Conservation (phyloP, 2,888 invertebrate species). For the Bombyx huttoni region DNA sequence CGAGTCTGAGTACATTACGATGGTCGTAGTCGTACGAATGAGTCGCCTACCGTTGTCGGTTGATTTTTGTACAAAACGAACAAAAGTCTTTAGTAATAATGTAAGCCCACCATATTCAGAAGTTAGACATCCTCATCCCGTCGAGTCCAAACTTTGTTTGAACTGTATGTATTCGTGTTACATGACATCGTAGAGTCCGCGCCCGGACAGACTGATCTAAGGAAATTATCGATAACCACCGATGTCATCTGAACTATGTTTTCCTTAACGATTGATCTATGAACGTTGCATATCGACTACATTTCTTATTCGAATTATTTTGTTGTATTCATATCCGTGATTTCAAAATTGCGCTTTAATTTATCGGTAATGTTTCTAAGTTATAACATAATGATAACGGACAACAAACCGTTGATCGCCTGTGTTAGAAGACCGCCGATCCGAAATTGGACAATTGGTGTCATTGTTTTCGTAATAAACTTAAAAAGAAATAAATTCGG, state of each 20-base stretch:
- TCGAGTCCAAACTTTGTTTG: slow-evolving; percentile 1
- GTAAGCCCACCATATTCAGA: slow-evolving; percentile 31
- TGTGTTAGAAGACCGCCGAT: slow-evolving; percentile 51
- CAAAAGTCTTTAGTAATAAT: slow-evolving; percentile 39
- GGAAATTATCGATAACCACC: slow-evolving; percentile 53
- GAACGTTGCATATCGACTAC: slow-evolving; percentile 71
- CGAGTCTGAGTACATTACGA: slow-evolving; percentile 26
- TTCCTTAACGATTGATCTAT: slow-evolving; percentile 50
- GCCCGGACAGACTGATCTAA: slow-evolving; percentile 45
- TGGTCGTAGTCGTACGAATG: slow-evolving; percentile 25
- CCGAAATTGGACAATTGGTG: slow-evolving; percentile 57
- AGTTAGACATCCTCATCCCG: no score
- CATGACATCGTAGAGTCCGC: slow-evolving; percentile 33
- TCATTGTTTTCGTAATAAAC: slow-evolving; percentile 40
- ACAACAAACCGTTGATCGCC: slow-evolving; percentile 46
- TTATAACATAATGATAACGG: slow-evolving; percentile 43
- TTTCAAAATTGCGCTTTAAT: slow-evolving; percentile 53
- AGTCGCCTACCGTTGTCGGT: slow-evolving; percentile 26
- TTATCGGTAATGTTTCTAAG: slow-evolving; percentile 45
- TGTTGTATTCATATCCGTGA: slow-evolving; percentile 60
- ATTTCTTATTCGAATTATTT: slow-evolving; percentile 67
- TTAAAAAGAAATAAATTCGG: slow-evolving; percentile 50
- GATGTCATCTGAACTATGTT: slow-evolving; percentile 56
- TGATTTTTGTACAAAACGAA: slow-evolving; percentile 43
- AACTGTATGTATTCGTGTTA: slow-evolving; percentile 16